phyloP scores from a whole-genome alignment of 2,113 vertebrate genomes.

The Chamaetylas fuelleborni region DNA sequence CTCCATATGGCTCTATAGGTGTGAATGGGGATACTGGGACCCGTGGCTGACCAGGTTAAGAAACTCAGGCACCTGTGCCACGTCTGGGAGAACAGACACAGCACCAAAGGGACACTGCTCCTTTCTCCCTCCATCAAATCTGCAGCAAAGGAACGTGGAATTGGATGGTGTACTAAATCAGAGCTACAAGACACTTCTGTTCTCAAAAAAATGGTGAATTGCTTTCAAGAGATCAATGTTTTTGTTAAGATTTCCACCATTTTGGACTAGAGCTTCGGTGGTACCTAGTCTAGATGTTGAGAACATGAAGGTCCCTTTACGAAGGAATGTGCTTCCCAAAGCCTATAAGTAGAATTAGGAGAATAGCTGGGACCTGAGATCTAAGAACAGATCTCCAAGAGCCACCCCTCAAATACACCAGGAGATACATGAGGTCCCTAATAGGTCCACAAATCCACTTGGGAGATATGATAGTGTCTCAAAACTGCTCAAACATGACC shows the following conservation, averaged over 20 bases:
- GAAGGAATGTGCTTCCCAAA: background rate
- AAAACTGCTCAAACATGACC: background rate
- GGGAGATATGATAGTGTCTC: background rate
- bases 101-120: background rate
- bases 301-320: background rate
- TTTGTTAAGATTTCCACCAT: background rate
- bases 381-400: background rate
- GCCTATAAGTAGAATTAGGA: background rate
- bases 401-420: background rate
- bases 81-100: background rate
- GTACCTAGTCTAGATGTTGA: background rate
- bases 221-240: background rate
- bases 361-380: background rate
- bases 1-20: background rate
- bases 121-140: background rate
- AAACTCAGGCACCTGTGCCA: rapidly evolving
- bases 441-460: background rate
- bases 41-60: rapidly evolving
- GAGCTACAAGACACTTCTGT: background rate
- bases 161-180: background rate
- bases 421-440: background rate
- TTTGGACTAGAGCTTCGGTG: background rate
- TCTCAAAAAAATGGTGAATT: rapidly evolving
- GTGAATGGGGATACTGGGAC: background rate
- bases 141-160: background rate